Evolutionary conservation across 2,797 vertebrate genomes (phyloP).

Genomic region (Pantherophis alleghaniensis): DNA sequence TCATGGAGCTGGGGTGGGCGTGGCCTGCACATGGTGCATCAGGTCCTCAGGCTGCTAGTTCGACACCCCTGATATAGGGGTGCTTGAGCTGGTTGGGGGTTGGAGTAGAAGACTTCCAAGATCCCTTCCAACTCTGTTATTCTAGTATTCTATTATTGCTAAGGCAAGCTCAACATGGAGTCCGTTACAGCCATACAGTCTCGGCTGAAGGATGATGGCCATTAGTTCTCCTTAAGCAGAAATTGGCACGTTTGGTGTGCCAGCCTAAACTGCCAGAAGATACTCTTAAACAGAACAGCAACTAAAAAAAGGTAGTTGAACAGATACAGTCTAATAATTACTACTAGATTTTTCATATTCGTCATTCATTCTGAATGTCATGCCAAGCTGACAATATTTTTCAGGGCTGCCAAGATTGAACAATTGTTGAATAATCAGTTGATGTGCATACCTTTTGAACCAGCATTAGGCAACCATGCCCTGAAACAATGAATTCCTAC

Average conservation of each 20-base stretch:
- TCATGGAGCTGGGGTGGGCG: too few species aligned
- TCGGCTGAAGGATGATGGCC: not conserved
- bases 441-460: not conserved
- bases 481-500: not conserved
- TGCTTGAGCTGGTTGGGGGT: too few species aligned
- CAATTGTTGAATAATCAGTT: not conserved
- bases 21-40: too few species aligned
- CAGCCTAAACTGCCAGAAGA: not conserved
- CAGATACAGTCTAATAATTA: not conserved
- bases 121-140: not conserved
- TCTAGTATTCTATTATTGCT: not conserved
- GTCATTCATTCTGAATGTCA: not conserved
- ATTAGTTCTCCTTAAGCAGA: not conserved
- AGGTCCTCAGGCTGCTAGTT: too few species aligned
- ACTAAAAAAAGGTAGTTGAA: not conserved
- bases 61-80: too few species aligned
- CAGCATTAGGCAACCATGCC: not conserved
- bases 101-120: not conserved
- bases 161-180: not conserved
- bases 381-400: slow-evolving; percentile 21
- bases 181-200: not conserved
- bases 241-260: not conserved
- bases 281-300: not conserved
- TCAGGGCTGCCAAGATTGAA: not conserved
- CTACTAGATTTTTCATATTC: not conserved